Evolutionary conservation across 2,888 invertebrate species (phyloP).

Genomic region (Podabrus alpinus): DNA sequence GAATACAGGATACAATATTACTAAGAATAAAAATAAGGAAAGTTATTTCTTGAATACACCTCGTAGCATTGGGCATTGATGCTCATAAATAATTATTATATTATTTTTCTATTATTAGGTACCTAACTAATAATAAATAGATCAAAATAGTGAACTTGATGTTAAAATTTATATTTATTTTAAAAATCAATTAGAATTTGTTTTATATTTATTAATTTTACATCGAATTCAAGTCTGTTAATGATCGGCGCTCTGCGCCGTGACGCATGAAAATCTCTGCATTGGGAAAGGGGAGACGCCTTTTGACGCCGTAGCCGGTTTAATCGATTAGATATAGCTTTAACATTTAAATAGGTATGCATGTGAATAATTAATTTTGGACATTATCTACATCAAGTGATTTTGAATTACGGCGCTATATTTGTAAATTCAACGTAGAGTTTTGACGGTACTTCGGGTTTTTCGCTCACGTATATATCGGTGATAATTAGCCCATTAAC

Average conservation of each 20-base stretch:
- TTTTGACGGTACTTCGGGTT: neutral
- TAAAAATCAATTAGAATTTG: neutral
- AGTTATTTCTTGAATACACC: too few species aligned
- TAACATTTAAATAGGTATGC: neutral
- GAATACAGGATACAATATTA: too few species aligned
- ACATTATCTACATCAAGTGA: neutral
- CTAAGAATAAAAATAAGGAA: too few species aligned
- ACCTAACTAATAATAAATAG: too few species aligned
- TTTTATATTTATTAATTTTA: neutral
- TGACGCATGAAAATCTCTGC: slow-evolving; percentile 32
- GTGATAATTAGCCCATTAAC: neutral
- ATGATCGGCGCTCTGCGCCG: neutral
- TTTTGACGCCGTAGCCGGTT: slow-evolving; percentile 5
- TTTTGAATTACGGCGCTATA: neutral
- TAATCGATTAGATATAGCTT: neutral
- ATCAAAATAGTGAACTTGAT: too few species aligned
- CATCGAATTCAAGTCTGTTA: neutral
- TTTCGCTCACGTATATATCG: neutral
- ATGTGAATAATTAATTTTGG: neutral
- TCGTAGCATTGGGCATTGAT: too few species aligned
- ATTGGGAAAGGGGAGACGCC: slow-evolving; percentile 25
- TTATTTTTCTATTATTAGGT: too few species aligned
- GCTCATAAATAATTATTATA: too few species aligned
- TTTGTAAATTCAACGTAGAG: neutral
- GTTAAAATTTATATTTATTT: neutral